Base-by-base conservation (phyloP, 2,113 vertebrate species). In the Salvelinus fontinalis region DNA sequence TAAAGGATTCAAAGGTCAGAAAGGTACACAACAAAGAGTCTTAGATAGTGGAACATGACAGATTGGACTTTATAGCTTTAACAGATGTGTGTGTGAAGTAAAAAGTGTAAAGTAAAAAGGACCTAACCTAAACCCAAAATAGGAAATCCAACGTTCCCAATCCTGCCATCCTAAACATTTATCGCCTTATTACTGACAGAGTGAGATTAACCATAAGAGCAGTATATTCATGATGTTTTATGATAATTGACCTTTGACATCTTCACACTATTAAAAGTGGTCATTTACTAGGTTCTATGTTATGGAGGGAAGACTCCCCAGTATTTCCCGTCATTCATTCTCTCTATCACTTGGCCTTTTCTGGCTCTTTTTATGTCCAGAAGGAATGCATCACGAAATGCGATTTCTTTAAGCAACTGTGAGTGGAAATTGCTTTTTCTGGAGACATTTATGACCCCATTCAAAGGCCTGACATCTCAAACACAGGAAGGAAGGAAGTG, bases 401-500 rank as follows among this genome's bases (percentile, higher is more conserved):
- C 67, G 71, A 83, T 89, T 92, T 93, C 90, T 91, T 93, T 86
- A 90, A 85, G 91, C 92, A 92, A 89, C 91, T 92, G 90, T 75
- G 89, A 89, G 88, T 93, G 92, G 90, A 90, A 89, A 90, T 88
- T 73, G 91, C 89, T 89, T 81, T 89, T 91, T 85, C 80, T 86
- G 84, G 83, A 75, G 86, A 77, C 86, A 67, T 93, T 94, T 94
- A 94, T 89, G 90, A 88, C 92, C 91, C 86, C 84, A 91, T 92
- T 93, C 89, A 93, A 92, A 92, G 89, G 83, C 89, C 88, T 75
- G 84, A 84, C 90, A 84, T 92, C 89, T 88, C 88, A 92, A 92
- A 93, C 90, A 92, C 92, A 94, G 92, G 92, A 94, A 94, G 93
- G 93, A 94, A 94, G 92, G 90, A 90, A 85, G 83, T 79, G 60